Conservation (phyloP, 2,113 vertebrate species). For the Xerus inauris region DNA sequence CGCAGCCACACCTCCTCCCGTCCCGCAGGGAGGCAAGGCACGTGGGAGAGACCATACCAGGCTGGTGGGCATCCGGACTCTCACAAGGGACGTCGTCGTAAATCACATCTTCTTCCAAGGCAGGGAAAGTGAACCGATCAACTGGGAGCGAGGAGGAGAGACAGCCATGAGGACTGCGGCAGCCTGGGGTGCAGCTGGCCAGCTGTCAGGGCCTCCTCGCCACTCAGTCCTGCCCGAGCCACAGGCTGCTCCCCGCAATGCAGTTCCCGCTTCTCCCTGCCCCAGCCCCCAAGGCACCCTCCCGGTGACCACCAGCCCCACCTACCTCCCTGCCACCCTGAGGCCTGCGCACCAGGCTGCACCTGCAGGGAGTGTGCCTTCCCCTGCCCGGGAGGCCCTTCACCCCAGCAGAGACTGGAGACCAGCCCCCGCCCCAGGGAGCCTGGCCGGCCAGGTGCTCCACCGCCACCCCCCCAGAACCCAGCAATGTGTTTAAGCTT, state of each 20-base stretch:
- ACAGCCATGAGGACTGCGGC: background rate
- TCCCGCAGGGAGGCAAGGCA: no score
- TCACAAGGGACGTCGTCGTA: constrained; percentile 96
- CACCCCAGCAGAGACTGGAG: no score
- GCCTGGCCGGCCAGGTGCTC: no score
- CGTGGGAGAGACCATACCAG: constrained; percentile 86
- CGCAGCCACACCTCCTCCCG: background rate
- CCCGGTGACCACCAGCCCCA: background rate
- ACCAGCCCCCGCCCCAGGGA: no score
- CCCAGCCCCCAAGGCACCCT: background rate
- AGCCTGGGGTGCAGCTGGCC: no score
- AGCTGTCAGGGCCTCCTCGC: no score
- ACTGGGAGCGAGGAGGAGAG: constrained; percentile 55
- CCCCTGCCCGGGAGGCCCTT: no score
- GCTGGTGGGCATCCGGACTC: constrained; percentile 82
- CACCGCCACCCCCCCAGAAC: no score
- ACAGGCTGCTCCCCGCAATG: background rate
- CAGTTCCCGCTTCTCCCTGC: background rate
- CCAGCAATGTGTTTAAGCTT: no score
- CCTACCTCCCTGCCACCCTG: background rate
- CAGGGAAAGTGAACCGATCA: constrained; percentile 76
- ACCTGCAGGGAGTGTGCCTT: no score
- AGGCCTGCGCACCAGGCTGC: no score
- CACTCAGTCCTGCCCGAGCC: background rate
- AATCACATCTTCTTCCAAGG: constrained; percentile 90